phyloP scores from a whole-genome alignment of 2,113 vertebrate species.

The Carassius carassius region DNA sequence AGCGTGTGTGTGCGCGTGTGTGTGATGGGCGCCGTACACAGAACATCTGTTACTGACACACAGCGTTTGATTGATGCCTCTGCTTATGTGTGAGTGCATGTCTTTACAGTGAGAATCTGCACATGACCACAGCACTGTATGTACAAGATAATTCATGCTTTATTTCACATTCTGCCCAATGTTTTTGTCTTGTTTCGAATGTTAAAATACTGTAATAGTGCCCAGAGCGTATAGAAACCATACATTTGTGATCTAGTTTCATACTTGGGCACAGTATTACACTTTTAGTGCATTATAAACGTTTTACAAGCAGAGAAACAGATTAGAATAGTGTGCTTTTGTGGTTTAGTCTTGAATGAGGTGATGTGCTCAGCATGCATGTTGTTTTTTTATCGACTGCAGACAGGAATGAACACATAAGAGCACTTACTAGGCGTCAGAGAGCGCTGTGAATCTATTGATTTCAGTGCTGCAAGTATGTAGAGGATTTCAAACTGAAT shows the following conservation, averaged over 20 bases:
- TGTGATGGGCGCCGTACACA: conserved; percentile 30
- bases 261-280: background rate
- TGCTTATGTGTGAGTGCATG: conserved; percentile 15
- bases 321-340: background rate
- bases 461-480: background rate
- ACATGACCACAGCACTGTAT: background rate
- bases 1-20: background rate
- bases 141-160: background rate
- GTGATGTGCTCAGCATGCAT: background rate
- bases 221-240: background rate
- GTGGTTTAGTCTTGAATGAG: background rate
- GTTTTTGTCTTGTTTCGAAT: background rate
- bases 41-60: conserved; percentile 54
- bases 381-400: conserved; percentile 1
- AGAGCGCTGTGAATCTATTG: background rate
- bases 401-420: background rate
- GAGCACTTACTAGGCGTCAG: conserved; percentile 24
- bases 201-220: background rate
- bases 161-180: background rate
- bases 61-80: conserved; percentile 43
- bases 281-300: background rate
- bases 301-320: background rate
- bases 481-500: no score
- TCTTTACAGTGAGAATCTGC: background rate
- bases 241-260: background rate